Percentiles rank a stretch among this genome's conserved stretches.
phyloP scores from a whole-genome alignment of 2,888 invertebrate genomes.

The Hyles lineata region DNA sequence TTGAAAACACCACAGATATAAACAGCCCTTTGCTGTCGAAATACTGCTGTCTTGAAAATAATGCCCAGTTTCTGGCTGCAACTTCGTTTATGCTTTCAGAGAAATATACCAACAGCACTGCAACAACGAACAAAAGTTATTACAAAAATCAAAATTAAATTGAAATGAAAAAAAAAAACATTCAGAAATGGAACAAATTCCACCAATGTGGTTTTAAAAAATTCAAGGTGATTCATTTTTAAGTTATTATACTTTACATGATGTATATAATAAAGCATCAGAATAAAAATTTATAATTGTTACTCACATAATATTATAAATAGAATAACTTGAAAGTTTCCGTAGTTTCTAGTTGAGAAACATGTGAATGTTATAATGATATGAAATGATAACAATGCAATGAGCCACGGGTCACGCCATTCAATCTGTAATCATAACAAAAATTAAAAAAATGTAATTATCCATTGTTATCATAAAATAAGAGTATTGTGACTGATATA shows the following conservation, averaged over 20 bases:
- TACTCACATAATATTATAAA: constrained; percentile 92
- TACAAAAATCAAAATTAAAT: background rate
- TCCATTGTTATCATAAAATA: constrained; percentile 11
- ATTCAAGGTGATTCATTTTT: no score
- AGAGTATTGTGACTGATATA: constrained; percentile 11
- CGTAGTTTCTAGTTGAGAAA: constrained; percentile 92
- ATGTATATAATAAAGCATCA: background rate
- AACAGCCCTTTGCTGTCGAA: constrained; percentile 97
- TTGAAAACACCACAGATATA: constrained; percentile 97
- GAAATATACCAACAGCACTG: constrained; percentile 94
- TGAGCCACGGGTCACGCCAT: constrained; percentile 95
- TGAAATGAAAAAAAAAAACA: background rate
- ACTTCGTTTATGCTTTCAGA: constrained; percentile 96
- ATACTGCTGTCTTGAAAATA: constrained; percentile 96
- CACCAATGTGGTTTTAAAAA: no score
- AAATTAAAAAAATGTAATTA: constrained; percentile 21
- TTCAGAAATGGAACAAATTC: background rate
- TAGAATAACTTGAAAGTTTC: constrained; percentile 93
- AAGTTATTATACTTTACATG: background rate
- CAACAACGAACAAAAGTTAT: constrained; percentile 57
- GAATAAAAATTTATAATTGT: no score
- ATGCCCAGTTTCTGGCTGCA: constrained; percentile 94
- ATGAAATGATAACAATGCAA: constrained; percentile 90
- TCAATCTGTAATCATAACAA: constrained; percentile 88
- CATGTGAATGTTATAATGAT: constrained; percentile 91